Conservation (phyloP, 2,797 vertebrate genomes). For the Sternotherus odoratus region DNA sequence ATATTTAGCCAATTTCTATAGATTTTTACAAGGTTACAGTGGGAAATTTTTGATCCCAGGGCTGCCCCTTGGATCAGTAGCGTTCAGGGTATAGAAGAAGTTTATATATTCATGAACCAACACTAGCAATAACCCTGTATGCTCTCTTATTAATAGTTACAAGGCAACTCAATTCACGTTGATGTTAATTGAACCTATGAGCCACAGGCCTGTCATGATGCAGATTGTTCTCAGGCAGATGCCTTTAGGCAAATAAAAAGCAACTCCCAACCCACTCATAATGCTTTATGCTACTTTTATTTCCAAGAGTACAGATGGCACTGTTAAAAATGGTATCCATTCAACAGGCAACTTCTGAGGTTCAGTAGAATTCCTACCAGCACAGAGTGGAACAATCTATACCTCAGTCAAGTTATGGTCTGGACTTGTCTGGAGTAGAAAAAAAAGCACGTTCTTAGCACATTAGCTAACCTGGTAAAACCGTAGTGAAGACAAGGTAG, state of each 20-base stretch:
- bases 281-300: background rate
- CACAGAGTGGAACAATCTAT: background rate
- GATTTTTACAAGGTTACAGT: background rate
- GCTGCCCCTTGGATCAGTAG: background rate
- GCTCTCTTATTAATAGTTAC: background rate
- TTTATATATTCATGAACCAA: background rate
- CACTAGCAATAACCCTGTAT: background rate
- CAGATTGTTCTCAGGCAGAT: background rate
- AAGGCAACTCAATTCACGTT: background rate
- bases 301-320: background rate
- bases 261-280: background rate
- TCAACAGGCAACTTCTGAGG: background rate
- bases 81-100: background rate
- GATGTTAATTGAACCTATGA: background rate
- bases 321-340: background rate
- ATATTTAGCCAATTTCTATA: accelerated
- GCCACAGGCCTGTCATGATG: accelerated
- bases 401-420: background rate
- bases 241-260: background rate
- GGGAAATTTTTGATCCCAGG: background rate
- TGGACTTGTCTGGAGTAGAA: background rate
- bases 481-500: background rate
- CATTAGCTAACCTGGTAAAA: background rate
- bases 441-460: background rate
- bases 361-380: background rate